These are phyloP conservation scores for Babylonia areolata DNA, from an alignment of 1,140 invertebrate species.

Conservation along the genomic window DNA sequence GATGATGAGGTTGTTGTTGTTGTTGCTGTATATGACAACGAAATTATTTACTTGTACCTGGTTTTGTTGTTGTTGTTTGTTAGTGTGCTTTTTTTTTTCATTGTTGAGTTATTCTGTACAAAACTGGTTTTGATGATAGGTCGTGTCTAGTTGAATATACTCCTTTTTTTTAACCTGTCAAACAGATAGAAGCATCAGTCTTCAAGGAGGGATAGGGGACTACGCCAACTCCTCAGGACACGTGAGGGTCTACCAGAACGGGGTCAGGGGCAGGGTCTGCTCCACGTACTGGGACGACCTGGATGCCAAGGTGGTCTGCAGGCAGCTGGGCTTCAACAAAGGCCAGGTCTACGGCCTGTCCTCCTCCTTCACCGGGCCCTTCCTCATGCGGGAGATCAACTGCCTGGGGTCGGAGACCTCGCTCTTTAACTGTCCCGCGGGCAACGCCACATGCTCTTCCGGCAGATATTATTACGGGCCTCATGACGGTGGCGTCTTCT, in stretches of 20 bases:
- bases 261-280: conserved; percentile 85
- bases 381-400: conserved; percentile 48
- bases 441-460: conserved; percentile 46
- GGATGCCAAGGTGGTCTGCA: conserved; percentile 84
- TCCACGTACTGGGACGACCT: conserved; percentile 84
- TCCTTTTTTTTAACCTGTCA: too few species aligned
- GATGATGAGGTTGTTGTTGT: too few species aligned
- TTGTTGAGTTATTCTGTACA: too few species aligned
- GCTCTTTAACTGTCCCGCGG: conserved; percentile 48
- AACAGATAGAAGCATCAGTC: background rate
- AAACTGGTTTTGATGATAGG: too few species aligned
- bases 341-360: conserved; percentile 51
- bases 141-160: too few species aligned
- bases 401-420: conserved; percentile 50
- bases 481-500: conserved; percentile 51
- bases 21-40: too few species aligned
- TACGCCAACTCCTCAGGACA: conserved; percentile 75
- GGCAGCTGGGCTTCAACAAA: conserved; percentile 79
- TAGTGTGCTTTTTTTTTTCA: too few species aligned
- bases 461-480: conserved; percentile 14
- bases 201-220: conserved; percentile 53
- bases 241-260: conserved; percentile 83
- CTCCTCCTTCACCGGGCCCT: conserved; percentile 46
- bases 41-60: too few species aligned
- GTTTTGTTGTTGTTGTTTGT: too few species aligned